Evolutionary conservation across 2,797 vertebrate species (phyloP), one percentile per base, ranked within the genome.

Genomic region (Acanthurus tractus): DNA sequence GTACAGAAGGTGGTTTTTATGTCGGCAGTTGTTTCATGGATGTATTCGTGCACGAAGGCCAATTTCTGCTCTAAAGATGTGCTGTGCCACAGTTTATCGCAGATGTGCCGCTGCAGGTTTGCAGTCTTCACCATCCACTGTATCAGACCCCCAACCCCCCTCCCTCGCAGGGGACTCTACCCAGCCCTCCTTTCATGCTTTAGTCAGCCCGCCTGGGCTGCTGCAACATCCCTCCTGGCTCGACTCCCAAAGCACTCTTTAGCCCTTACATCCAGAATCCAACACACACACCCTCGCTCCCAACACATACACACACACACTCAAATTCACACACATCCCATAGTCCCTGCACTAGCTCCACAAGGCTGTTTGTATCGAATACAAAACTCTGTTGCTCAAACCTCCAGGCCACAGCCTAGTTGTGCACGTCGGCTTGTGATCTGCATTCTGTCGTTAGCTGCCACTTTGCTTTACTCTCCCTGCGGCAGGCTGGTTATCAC

Each of bases 371-470:
- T 84, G 78, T 48, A 48, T 78, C n/a, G 79, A 88, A 88, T 87
- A 88, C 82, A 81, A 83, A 90, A 82, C 81, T 68, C 63, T 6
- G 3, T 38, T 6, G 68, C 87, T 81, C 74, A 76, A 36, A 70
- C 63, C 81, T 83, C 54, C 77, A 63, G 87, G 86, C 81, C 76
- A 29, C 74, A 58, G 65, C 76, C 63, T 73, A 29, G 74, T 56
- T 66, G 74, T 48, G 72, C 70, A 79, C 70, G 72, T 81, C 71
- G 8, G 70, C 48, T 71, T 87, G 78, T 89, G 83, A 91, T 91
- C 88, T 92, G 90, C 87, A 91, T 88, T 91, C 86, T 87, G 84
- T 86, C 77, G 45, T 79, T 84, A 87, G 85, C 86, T 81, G 84
- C 84, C 88, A 89, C 85, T 90, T 90, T 88, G 79, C 77, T 81